Conservation (phyloP, 1,140 invertebrate species). For the Drosophila eugracilis region DNA sequence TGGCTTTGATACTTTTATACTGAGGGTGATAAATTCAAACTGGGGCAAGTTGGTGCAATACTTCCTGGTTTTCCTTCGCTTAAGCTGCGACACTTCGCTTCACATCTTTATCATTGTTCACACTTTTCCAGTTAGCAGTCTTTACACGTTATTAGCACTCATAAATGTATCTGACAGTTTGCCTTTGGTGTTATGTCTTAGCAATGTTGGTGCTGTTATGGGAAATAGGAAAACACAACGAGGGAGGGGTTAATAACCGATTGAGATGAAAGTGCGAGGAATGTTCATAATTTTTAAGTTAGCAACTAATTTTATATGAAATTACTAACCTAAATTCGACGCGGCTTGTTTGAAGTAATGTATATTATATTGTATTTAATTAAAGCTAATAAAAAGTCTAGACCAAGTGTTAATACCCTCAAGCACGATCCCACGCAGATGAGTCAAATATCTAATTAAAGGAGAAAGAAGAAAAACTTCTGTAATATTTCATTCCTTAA, state of each 20-base stretch:
- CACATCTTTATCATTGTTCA: constrained; percentile 61
- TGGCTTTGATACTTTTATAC: constrained; percentile 8
- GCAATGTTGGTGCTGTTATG: constrained; percentile 5
- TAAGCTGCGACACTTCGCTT: constrained; percentile 40
- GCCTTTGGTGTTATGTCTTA: constrained; percentile 26
- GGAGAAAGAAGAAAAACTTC: neutral
- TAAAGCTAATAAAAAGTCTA: constrained; percentile 53
- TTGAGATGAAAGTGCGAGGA: constrained; percentile 45
- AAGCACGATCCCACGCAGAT: constrained; percentile 11
- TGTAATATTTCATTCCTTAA: neutral
- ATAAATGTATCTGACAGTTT: constrained; percentile 62
- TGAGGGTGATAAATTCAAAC: constrained; percentile 51
- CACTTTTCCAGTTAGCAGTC: constrained; percentile 24
- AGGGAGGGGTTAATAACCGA: neutral
- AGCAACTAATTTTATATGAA: neutral
- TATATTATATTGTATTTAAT: constrained; percentile 8
- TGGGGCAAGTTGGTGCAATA: constrained; percentile 45
- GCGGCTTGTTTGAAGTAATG: constrained; percentile 7
- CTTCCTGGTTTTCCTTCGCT: constrained; percentile 33
- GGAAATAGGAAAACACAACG: neutral
- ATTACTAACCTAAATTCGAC: constrained; percentile 1
- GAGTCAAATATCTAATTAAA: neutral
- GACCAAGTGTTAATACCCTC: constrained; percentile 28
- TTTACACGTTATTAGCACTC: constrained; percentile 45
- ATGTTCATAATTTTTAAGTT: neutral